phyloP scores from a whole-genome alignment of 2,888 invertebrate species.

The Thysanoteuthis rhombus region DNA sequence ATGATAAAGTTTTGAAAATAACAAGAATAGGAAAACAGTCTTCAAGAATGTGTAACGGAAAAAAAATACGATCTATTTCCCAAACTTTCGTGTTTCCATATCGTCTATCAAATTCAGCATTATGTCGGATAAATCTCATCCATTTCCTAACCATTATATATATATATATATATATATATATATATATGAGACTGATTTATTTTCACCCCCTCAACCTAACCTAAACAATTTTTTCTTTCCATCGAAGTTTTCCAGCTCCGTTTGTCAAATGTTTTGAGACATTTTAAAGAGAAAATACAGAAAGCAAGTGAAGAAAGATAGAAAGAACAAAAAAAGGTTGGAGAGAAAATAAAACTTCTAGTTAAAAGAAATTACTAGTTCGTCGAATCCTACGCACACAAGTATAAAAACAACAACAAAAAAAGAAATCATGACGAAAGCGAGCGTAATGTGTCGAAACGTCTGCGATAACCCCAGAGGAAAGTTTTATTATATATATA shows the following conservation, averaged over 20 bases:
- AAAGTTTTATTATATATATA: not conserved
- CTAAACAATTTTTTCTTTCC: not conserved
- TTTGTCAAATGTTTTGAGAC: too few species aligned
- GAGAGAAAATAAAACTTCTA: not conserved
- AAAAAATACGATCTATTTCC: too few species aligned
- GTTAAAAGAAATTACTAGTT: not conserved
- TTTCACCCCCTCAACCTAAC: too few species aligned
- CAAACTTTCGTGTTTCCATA: too few species aligned
- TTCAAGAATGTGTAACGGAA: too few species aligned
- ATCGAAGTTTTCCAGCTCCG: not conserved
- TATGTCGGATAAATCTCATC: too few species aligned
- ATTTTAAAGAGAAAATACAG: not conserved
- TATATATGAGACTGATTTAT: too few species aligned
- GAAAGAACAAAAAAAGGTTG: rapidly evolving
- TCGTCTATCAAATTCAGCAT: too few species aligned
- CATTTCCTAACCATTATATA: too few species aligned
- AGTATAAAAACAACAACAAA: not conserved
- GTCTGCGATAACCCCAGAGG: not conserved
- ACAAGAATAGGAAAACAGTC: too few species aligned
- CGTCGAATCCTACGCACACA: not conserved
- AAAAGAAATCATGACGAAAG: not conserved
- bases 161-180: too few species aligned
- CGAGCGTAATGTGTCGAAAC: not conserved
- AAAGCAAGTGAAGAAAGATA: not conserved
- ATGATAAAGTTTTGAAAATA: too few species aligned